A percentile compares a stretch with the other conserved stretches of the same genome.
phyloP scores from a whole-genome alignment of 1,140 invertebrate species.

The Steinernema khuongi region DNA sequence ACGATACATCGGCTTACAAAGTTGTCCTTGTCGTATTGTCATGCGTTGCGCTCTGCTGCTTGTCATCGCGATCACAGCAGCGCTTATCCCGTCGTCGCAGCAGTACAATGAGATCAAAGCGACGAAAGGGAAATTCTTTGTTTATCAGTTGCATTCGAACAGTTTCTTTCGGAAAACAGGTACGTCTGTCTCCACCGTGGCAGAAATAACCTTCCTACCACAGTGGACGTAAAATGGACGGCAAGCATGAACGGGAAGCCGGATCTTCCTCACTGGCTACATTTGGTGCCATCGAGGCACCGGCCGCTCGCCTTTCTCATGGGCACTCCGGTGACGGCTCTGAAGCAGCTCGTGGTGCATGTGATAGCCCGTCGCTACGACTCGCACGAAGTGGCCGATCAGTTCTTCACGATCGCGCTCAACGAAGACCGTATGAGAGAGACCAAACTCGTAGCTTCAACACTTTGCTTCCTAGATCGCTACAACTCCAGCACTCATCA shows the following conservation, averaged over 20 bases:
- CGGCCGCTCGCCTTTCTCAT: conserved; percentile 50
- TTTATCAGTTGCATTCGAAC: conserved; percentile 53
- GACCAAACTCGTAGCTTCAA: neutral
- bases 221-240: conserved; percentile 58
- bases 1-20: neutral
- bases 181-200: conserved; percentile 24
- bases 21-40: neutral
- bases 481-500: conserved; percentile 48
- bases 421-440: conserved; percentile 44
- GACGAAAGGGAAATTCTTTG: conserved; percentile 51
- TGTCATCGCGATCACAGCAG: neutral
- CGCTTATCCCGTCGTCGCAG: neutral
- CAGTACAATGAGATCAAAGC: conserved; percentile 30
- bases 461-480: conserved; percentile 34
- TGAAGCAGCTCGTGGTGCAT: conserved; percentile 46
- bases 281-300: conserved; percentile 48
- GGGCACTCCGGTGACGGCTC: conserved; percentile 51
- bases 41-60: neutral
- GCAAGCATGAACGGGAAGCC: conserved; percentile 53
- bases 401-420: conserved; percentile 44
- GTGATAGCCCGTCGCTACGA: conserved; percentile 50
- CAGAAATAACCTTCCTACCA: neutral
- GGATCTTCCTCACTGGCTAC: conserved; percentile 50
- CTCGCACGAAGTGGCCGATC: conserved; percentile 47
- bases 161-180: conserved; percentile 53